Evolutionary conservation across 2,113 vertebrate species (phyloP), one percentile per base, ranked within the genome.

Genomic region (Oreotragus oreotragus): DNA sequence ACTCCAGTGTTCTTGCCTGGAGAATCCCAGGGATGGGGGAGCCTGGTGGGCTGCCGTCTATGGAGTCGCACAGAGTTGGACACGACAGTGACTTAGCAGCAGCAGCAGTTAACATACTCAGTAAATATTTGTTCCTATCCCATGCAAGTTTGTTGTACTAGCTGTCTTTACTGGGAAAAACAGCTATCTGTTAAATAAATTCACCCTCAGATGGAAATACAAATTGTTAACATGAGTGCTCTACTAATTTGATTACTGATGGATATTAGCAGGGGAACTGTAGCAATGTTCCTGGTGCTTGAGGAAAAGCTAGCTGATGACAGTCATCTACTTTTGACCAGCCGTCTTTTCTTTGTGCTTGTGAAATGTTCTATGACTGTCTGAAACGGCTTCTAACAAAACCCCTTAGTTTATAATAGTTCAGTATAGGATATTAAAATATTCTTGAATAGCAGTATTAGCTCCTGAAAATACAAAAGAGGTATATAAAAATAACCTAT

Each of bases 111-210:
- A 84, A 53, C 9, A 23, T 73, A 76, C 28, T 80, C n/a, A 95
- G 15, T 53, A 93, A 90, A 51, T 88, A 49, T 33, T 90, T 45
- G 57, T 51, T 45, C 33, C 30, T 49, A 9, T 70, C 23, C 4
- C 15, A 93, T 58, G 62, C n/a, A 62, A 39, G 51, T 88, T 86
- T 57, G 14, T 66, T 96, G 23, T 77, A 27, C 7, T 94, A 80
- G 97, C 45, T 90, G 21, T 91, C 62, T 12, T 17, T 64, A 79
- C 28, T 79, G 49, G 94, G 86, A 84, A 39, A 84, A 62, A 28
- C 4, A 84, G 43, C 55, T 64, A 88, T 90, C 47, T 84, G 55
- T 90, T 94, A 94, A 90, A 47, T 80, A 93, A 94, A 86, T 80
- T 87, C 19, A 79, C 17, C 25, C 49, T 88, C 84, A 70, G 57